Evolutionary conservation across 1,140 invertebrate genomes (phyloP).

Genomic region (Drosophila arizonae): DNA sequence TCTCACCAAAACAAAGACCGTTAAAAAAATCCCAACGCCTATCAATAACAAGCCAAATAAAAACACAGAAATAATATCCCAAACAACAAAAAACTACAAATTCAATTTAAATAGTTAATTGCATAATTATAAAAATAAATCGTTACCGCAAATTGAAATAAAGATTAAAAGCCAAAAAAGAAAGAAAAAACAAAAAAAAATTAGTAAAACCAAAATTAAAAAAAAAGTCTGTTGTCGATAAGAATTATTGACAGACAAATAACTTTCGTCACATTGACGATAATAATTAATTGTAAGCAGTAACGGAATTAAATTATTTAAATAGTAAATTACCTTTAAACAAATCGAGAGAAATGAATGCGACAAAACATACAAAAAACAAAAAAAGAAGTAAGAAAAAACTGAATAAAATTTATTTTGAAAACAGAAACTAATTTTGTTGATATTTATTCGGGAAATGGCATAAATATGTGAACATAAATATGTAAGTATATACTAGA

Average conservation of each 20-base stretch:
- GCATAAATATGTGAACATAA: not conserved
- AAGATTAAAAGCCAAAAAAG: not conserved
- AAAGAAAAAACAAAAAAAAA: constrained; percentile 15
- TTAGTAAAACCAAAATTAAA: constrained; percentile 53
- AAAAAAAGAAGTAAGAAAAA: constrained; percentile 43
- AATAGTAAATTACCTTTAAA: constrained; percentile 80
- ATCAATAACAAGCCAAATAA: not conserved
- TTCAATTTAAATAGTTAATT: constrained; percentile 78
- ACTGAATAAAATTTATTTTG: constrained; percentile 82
- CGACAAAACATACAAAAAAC: constrained; percentile 59
- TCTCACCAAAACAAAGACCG: constrained; percentile 46
- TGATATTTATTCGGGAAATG: not conserved
- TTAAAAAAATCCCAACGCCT: constrained; percentile 42
- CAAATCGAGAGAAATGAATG: constrained; percentile 80
- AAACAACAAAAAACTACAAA: constrained; percentile 55
- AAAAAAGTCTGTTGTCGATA: constrained; percentile 81
- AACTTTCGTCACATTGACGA: constrained; percentile 82
- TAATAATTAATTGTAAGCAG: constrained; percentile 77
- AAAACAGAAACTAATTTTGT: constrained; percentile 53
- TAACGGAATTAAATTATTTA: constrained; percentile 80
- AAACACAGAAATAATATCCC: constrained; percentile 34
- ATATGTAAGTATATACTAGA: too few relatives aligned
- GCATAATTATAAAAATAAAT: constrained; percentile 71
- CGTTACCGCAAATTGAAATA: constrained; percentile 65
- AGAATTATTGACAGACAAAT: constrained; percentile 82